Evolutionary conservation across 2,113 vertebrate species (phyloP), one percentile per base, ranked within the genome.

Genomic region (Pangasianodon hypophthalmus): DNA sequence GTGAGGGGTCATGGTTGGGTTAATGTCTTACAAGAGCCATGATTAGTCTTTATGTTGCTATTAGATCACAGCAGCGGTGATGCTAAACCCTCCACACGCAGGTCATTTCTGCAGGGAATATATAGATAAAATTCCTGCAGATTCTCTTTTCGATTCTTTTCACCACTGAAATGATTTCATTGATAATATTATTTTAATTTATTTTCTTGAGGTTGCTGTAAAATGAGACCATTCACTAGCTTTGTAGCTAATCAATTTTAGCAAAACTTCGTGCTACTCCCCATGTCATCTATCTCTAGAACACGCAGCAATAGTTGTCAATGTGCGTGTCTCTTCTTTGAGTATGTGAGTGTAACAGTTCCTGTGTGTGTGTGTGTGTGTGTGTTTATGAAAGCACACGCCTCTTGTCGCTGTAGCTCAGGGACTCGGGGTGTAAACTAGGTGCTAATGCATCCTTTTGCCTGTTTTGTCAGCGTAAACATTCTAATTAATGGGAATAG

Each of bases 371-470:
- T 69, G 62, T 75, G 54, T 92, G 86, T 16, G 18, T 88, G 67
- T 52, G 86, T 26, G 60, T 89, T 46, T 89, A 73, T 48, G 82
- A 85, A 90, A 60, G 90, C 82, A 46, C 91, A 92, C 60, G 32
- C 82, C 82, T 62, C 67, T 37, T 85, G 69, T 90, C 90, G 87
- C 37, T 24, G 58, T 87, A 91, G 92, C 92, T 92, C 50, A 91
- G 94, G 92, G 93, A 92, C 75, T 81, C 83, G 52, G 94, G 94
- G 92, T 92, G 94, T 37, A 93, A 94, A 94, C 93, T 71, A 93
- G 94, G 94, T 93, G 93, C 95, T 95, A 94, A 95, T 92, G 93
- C 87, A 77, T 84, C 92, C 64, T 87, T 94, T 95, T 95, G 94
- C 92, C 62, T n/a, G 91, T 95, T 94, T 93, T 93, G 93, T 94